These are phyloP conservation scores for Crotalus helleri DNA, from an alignment of 2,113 vertebrate species.

Conservation along the genomic window DNA sequence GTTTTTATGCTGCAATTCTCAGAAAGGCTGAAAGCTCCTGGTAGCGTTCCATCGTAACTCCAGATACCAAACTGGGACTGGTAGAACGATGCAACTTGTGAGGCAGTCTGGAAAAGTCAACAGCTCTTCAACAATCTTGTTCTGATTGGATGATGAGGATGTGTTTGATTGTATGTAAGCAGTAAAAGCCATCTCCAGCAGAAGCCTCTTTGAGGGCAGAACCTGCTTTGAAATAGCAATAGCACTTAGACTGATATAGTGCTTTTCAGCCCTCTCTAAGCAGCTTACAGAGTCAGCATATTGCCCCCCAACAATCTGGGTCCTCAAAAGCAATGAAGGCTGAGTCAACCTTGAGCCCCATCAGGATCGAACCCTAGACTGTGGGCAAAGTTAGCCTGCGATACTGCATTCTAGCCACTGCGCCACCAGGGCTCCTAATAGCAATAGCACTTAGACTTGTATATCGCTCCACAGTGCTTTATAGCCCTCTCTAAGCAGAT, in stretches of 20 bases:
- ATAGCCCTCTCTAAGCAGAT: too few relatives aligned
- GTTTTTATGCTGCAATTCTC: background rate
- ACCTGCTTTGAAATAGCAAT: background rate
- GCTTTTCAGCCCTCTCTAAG: background rate
- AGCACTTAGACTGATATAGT: background rate
- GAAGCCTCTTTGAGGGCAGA: background rate
- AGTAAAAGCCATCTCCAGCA: background rate
- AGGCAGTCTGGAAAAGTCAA: background rate
- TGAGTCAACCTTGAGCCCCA: too few relatives aligned
- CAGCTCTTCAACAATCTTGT: background rate
- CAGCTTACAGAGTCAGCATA: background rate
- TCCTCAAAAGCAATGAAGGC: too few relatives aligned
- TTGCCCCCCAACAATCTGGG: too few relatives aligned
- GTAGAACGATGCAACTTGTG: background rate
- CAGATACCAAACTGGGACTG: background rate
- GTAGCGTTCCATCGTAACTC: background rate
- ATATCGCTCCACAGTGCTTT: too few relatives aligned
- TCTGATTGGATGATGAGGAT: background rate
- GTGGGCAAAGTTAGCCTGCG: too few relatives aligned
- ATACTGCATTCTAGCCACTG: too few relatives aligned
- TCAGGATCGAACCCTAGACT: too few relatives aligned
- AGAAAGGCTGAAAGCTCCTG: background rate
- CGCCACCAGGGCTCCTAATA: too few relatives aligned
- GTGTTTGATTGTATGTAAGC: background rate
- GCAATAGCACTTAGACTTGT: too few relatives aligned